Evolutionary conservation across 1,140 invertebrate species (phyloP).

Genomic region (Magallana ariakensis): DNA sequence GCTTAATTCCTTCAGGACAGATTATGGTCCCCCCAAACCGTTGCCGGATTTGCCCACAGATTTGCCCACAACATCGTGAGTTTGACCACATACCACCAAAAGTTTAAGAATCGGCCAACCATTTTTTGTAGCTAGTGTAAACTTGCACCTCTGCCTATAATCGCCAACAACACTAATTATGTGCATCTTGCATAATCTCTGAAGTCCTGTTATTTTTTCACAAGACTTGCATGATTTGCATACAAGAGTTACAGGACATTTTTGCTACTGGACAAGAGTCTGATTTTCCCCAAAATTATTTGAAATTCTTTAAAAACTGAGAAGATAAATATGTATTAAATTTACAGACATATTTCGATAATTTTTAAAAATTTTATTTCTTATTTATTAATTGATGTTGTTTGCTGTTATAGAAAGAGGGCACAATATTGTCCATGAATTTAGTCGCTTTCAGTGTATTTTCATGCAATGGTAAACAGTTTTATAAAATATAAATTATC

Average conservation of each 20-base stretch:
- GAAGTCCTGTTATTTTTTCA: background rate
- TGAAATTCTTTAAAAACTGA: no score
- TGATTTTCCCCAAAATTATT: no score
- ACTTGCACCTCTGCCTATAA: conserved; percentile 32
- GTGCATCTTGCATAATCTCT: conserved; percentile 14
- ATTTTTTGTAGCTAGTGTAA: conserved; percentile 36
- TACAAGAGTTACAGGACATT: no score
- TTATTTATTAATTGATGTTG: conserved; percentile 12
- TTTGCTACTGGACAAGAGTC: no score
- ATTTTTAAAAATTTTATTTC: no score
- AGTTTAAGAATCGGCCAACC: conserved; percentile 26
- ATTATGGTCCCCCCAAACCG: conserved; percentile 19
- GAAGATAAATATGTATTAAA: no score
- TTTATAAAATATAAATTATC: no score
- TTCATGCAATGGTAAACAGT: background rate
- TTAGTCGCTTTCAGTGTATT: conserved; percentile 36
- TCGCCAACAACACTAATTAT: conserved; percentile 26
- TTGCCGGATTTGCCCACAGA: conserved; percentile 1
- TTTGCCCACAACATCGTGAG: conserved; percentile 32
- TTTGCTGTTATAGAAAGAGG: conserved; percentile 18
- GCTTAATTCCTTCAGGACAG: conserved; percentile 22
- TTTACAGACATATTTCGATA: no score
- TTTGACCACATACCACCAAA: conserved; percentile 35
- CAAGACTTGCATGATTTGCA: conserved; percentile 17
- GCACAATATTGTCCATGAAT: conserved; percentile 25